phyloP scores from a whole-genome alignment of 2,113 vertebrate genomes.

The Pomatorhinus ruficollis region DNA sequence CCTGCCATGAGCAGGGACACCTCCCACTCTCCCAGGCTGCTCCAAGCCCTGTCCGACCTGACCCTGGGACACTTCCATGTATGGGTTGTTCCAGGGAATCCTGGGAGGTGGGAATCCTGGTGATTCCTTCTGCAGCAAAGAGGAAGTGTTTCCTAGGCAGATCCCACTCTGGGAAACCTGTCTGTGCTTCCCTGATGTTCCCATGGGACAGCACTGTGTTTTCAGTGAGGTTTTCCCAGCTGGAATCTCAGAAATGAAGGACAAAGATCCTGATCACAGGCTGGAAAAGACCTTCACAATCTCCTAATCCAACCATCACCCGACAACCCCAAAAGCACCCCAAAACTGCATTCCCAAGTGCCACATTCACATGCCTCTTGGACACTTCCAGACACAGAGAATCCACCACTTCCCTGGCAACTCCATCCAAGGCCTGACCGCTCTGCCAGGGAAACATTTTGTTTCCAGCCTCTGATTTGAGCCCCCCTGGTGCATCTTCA shows the following conservation, averaged over 20 bases:
- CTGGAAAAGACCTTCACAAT: neutral
- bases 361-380: neutral
- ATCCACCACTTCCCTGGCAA: neutral
- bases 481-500: no score
- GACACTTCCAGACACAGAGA: neutral
- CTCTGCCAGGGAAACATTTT: neutral
- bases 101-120: neutral
- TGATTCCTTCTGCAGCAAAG: neutral
- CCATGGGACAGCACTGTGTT: accelerated
- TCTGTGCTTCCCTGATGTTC: neutral
- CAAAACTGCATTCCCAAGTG: neutral
- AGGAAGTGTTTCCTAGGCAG: neutral
- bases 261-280: neutral
- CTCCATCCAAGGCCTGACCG: neutral
- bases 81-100: neutral
- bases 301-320: neutral
- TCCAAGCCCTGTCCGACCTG: neutral
- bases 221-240: neutral
- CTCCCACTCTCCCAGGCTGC: accelerated
- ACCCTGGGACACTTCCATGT: neutral
- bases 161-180: neutral
- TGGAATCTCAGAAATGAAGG: neutral
- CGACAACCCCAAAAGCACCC: accelerated
- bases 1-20: neutral
- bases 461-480: neutral